A percentile compares a stretch with the other conserved stretches of the same genome.
Evolutionary conservation across 2,113 vertebrate species (phyloP).

Genomic region (Sinocyclocheilus grahami): DNA sequence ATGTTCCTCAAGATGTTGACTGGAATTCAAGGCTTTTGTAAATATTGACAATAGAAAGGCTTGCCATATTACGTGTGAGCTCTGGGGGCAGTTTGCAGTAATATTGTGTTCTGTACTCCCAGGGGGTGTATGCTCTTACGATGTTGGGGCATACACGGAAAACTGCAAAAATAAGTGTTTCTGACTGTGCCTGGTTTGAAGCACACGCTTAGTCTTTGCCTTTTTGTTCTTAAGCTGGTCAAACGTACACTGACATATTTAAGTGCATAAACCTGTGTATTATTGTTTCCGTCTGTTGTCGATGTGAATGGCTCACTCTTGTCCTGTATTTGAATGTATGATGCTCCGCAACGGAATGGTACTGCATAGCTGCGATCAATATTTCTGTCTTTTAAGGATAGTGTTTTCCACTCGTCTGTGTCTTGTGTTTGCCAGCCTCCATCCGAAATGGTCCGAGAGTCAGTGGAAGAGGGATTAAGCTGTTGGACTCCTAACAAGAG

Average conservation of each 20-base stretch:
- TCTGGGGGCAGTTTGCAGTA: constrained; percentile 16
- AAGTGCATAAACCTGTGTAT: not conserved
- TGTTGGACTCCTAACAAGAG: constrained; percentile 49
- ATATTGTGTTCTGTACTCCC: constrained; percentile 24
- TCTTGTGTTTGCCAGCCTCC: constrained; percentile 38
- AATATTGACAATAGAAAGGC: constrained; percentile 34
- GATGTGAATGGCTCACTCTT: not conserved
- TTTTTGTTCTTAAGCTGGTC: not conserved
- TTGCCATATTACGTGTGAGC: constrained; percentile 33
- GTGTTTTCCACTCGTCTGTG: constrained; percentile 8
- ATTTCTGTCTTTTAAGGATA: constrained; percentile 16
- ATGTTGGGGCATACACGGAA: not conserved
- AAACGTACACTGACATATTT: not conserved
- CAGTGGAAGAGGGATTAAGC: constrained; percentile 48
- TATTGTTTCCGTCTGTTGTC: not conserved
- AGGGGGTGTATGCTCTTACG: constrained; percentile 4
- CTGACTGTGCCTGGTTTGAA: not conserved
- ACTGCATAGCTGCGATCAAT: not conserved
- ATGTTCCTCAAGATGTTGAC: constrained; percentile 35
- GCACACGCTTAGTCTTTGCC: not conserved
- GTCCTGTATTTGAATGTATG: not conserved
- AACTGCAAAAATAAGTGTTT: not conserved
- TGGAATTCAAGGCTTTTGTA: constrained; percentile 38
- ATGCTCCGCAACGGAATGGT: not conserved
- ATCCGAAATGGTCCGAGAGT: constrained; percentile 22